Percentiles rank a stretch among this genome's conserved stretches.
Evolutionary conservation across 2,888 invertebrate species (phyloP).

Genomic region (Bimastos eiseni): DNA sequence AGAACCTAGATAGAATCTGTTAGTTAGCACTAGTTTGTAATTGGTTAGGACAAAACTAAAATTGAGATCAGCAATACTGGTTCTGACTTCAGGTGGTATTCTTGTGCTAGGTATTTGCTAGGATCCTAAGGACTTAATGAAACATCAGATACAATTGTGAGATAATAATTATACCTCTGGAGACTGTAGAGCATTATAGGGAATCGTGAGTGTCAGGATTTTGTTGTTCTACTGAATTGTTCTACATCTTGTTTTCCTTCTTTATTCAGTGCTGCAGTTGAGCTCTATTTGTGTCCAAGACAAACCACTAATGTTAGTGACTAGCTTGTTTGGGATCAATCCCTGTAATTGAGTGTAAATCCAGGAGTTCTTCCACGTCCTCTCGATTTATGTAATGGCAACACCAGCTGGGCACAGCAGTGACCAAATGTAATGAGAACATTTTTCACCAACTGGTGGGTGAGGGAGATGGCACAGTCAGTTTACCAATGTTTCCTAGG

Average conservation of each 20-base stretch:
- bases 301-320: neutral
- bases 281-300: neutral
- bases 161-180: neutral
- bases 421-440: neutral
- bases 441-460: neutral
- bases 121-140: neutral
- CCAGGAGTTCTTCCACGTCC: constrained; percentile 13
- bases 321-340: neutral
- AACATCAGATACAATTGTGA: neutral
- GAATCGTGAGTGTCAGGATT: neutral
- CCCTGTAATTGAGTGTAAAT: neutral
- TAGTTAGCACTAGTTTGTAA: neutral
- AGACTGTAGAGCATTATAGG: neutral
- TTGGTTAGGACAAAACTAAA: neutral
- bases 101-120: neutral
- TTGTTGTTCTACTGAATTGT: neutral
- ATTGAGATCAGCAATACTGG: neutral
- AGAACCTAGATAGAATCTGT: neutral
- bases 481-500: neutral
- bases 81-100: too few relatives aligned
- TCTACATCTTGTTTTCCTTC: neutral
- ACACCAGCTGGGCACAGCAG: neutral
- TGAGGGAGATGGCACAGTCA: neutral
- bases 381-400: neutral
- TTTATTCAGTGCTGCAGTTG: neutral